phyloP scores from a whole-genome alignment of 2,797 vertebrate genomes.

The Enteromius treurensis region DNA sequence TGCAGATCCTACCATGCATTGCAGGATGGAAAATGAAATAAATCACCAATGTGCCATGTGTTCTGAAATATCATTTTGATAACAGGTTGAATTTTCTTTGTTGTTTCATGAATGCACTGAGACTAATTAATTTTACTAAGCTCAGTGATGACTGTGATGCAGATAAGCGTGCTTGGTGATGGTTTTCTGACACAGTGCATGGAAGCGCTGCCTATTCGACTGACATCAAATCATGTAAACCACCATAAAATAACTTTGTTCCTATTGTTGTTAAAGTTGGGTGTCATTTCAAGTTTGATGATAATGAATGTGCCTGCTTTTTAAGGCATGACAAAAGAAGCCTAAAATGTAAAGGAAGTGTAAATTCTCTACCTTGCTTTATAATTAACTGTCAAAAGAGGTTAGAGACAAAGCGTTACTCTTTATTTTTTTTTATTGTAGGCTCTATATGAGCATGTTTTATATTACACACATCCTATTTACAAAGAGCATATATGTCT shows the following conservation, averaged over 20 bases:
- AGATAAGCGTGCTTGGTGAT: slow-evolving; percentile 8
- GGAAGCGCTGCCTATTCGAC: not conserved
- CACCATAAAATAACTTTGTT: slow-evolving; percentile 21
- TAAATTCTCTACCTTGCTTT: slow-evolving; percentile 1
- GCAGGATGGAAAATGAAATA: not conserved
- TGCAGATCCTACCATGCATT: not conserved
- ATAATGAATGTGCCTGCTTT: slow-evolving; percentile 38
- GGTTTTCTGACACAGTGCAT: not conserved
- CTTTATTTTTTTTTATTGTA: not conserved
- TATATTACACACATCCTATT: not conserved
- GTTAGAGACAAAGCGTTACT: not conserved
- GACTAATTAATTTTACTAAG: slow-evolving; percentile 39
- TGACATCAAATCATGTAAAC: slow-evolving; percentile 15
- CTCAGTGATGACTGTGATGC: not conserved
- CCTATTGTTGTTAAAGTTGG: slow-evolving; percentile 7
- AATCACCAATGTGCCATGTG: not conserved
- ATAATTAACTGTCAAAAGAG: slow-evolving; percentile 48
- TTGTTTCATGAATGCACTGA: slow-evolving; percentile 27
- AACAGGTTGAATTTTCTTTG: slow-evolving; percentile 46
- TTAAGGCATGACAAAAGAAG: slow-evolving; percentile 28
- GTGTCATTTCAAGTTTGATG: slow-evolving; percentile 3
- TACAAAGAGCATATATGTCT: not conserved
- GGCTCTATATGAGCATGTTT: too few relatives aligned
- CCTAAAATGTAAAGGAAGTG: slow-evolving; percentile 16
- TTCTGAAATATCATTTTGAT: slow-evolving; percentile 38